Conservation (phyloP, 2,797 vertebrate genomes). For the Cirrhinus mrigala region DNA sequence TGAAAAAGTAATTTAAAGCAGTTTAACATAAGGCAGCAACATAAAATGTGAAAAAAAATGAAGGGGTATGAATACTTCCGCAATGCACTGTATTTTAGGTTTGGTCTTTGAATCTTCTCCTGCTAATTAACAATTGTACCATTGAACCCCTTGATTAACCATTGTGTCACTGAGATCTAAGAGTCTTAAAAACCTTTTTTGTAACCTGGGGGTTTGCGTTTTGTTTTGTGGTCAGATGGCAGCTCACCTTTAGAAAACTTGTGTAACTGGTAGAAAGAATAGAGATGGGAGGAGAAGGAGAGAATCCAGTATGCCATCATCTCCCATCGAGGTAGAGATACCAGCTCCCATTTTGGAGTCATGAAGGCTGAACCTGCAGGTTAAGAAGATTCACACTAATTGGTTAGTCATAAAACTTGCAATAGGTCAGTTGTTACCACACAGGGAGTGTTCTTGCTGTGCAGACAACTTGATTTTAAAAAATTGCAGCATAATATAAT, state of each 20-base stretch:
- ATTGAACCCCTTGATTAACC: background rate
- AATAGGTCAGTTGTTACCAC: background rate
- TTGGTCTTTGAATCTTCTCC: background rate
- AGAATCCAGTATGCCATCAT: slow-evolving; percentile 77
- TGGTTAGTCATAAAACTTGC: background rate
- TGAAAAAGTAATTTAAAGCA: too few relatives aligned
- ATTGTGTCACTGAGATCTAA: background rate
- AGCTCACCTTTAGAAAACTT: slow-evolving; percentile 79
- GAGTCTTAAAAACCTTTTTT: background rate
- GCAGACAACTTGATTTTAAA: background rate
- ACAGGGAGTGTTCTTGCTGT: background rate
- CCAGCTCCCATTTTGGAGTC: slow-evolving; percentile 60
- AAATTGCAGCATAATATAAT: background rate
- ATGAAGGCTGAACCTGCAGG: slow-evolving; percentile 25
- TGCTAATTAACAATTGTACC: background rate
- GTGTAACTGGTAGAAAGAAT: slow-evolving; percentile 82
- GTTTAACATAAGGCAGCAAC: too few relatives aligned
- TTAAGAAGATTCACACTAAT: background rate
- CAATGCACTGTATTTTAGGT: background rate
- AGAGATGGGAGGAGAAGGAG: slow-evolving; percentile 79
- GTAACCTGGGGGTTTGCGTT: background rate
- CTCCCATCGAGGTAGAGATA: slow-evolving; percentile 73
- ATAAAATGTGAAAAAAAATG: too few relatives aligned
- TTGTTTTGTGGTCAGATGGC: background rate
- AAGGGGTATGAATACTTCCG: too few relatives aligned